phyloP scores from a whole-genome alignment of 2,113 vertebrate genomes.

The Archocentrus centrarchus region DNA sequence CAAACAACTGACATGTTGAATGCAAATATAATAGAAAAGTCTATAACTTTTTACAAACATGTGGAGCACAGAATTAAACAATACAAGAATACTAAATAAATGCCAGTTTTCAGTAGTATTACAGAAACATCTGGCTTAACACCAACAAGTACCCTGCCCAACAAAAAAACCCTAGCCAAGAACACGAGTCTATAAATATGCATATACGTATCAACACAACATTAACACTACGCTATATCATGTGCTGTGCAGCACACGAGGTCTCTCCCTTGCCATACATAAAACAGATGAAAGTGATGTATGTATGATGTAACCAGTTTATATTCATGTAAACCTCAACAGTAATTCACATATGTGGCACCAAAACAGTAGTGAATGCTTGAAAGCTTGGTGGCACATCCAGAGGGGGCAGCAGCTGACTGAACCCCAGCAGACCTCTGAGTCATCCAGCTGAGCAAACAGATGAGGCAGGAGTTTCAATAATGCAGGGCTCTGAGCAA shows the following conservation, averaged over 20 bases:
- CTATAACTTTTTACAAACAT: not conserved
- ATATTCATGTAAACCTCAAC: slow-evolving; percentile 18
- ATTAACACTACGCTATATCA: slow-evolving; percentile 20
- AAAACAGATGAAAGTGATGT: slow-evolving; percentile 33
- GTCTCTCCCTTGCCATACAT: not conserved
- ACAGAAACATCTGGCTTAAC: slow-evolving; percentile 1
- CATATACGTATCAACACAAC: slow-evolving; percentile 6
- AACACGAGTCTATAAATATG: slow-evolving; percentile 17
- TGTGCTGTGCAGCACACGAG: not conserved
- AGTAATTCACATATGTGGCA: slow-evolving; percentile 12
- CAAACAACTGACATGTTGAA: not conserved
- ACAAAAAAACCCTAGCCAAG: slow-evolving; percentile 15
- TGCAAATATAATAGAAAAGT: not conserved
- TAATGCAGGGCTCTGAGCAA: slow-evolving; percentile 46
- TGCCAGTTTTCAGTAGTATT: not conserved
- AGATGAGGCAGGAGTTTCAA: slow-evolving; percentile 40
- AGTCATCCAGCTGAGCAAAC: slow-evolving; percentile 73
- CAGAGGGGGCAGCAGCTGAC: slow-evolving; percentile 43
- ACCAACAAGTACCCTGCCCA: not conserved
- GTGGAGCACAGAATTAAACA: not conserved
- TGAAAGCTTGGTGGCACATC: slow-evolving; percentile 36
- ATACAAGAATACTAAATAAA: not conserved
- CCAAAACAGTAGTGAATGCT: slow-evolving; percentile 18
- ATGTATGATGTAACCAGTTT: slow-evolving; percentile 28
- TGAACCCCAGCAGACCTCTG: slow-evolving; percentile 30